Evolutionary conservation across 2,888 invertebrate genomes (phyloP).

Genomic region (Xanthia icteritia): DNA sequence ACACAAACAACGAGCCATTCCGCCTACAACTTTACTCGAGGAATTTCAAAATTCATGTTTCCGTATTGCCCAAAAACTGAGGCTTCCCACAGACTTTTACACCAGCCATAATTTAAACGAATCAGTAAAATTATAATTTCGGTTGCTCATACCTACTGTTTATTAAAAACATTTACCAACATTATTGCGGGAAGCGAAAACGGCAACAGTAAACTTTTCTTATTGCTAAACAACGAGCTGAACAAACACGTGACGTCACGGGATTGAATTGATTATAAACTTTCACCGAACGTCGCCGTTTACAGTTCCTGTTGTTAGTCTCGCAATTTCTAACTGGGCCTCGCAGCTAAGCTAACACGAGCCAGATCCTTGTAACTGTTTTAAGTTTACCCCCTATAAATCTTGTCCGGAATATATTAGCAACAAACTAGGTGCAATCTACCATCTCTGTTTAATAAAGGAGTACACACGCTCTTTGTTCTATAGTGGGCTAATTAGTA

Average conservation of each 20-base stretch:
- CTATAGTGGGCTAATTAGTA: conserved; percentile 75
- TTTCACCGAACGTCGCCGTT: conserved; percentile 67
- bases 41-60: conserved; percentile 57
- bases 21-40: conserved; percentile 16
- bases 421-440: conserved; percentile 70
- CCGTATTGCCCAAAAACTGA: conserved; percentile 49
- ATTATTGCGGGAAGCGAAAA: conserved; percentile 56
- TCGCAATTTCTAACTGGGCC: conserved; percentile 48
- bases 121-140: conserved; percentile 71
- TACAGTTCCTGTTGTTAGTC: conserved; percentile 52
- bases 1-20: conserved; percentile 29
- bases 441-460: conserved; percentile 70
- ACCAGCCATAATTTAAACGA: conserved; percentile 61
- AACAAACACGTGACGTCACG: conserved; percentile 74
- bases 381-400: conserved; percentile 61
- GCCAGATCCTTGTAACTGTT: conserved; percentile 52
- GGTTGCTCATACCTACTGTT: conserved; percentile 66
- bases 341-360: conserved; percentile 51
- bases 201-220: conserved; percentile 72
- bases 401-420: conserved; percentile 64
- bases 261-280: conserved; percentile 82
- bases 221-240: conserved; percentile 76
- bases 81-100: conserved; percentile 53
- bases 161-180: conserved; percentile 72
- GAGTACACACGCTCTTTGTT: conserved; percentile 74